Evolutionary conservation across 2,797 vertebrate genomes (phyloP), one percentile per base, ranked within the genome.

Genomic region (Alca torda): DNA sequence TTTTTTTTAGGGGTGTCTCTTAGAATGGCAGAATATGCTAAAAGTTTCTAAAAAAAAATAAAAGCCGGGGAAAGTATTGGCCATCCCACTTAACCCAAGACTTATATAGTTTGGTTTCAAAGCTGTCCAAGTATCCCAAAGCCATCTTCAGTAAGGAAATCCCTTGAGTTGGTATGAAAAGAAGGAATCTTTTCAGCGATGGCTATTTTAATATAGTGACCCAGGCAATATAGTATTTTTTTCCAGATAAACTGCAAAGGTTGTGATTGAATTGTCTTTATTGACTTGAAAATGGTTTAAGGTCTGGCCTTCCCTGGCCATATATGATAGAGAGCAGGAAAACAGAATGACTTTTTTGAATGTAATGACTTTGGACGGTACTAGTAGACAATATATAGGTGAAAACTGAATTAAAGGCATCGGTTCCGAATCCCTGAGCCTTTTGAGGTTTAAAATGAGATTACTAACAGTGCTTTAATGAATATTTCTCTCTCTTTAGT

Each of bases 401-500:
- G 79, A 75, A 88, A 75, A 77, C 10, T 3, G 6, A 87, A 61
- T n/a, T 16, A 43, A 41, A 84, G 78, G 31, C 45, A 37, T 46
- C 59, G 19, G 5, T 68, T 87, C 46, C 24, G 61, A 68, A 53
- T 60, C 68, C 54, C 75, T 80, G 20, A 39, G 80, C 35, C 72
- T 91, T 50, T 25, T 20, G 54, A 60, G 60, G 46, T 65, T 84
- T 87, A 76, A 96, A 92, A 82, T 45, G 68, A 53, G 56, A 80
- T 37, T 70, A 37, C 39, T 56, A 67, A 72, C 30, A 2, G 21
- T 11, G 59, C 54, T 96, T 91, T 84, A 77, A 43, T n/a, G 87
- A 96, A n/a, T 68, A 45, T 78, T 75, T 69, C n/a, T 95, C 70
- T n/a, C 61, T 76, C 53, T 96, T 91, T 83, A 75, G 41, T n/a